Conservation (phyloP, 1,140 invertebrate species). For the Bactericera cockerelli region DNA sequence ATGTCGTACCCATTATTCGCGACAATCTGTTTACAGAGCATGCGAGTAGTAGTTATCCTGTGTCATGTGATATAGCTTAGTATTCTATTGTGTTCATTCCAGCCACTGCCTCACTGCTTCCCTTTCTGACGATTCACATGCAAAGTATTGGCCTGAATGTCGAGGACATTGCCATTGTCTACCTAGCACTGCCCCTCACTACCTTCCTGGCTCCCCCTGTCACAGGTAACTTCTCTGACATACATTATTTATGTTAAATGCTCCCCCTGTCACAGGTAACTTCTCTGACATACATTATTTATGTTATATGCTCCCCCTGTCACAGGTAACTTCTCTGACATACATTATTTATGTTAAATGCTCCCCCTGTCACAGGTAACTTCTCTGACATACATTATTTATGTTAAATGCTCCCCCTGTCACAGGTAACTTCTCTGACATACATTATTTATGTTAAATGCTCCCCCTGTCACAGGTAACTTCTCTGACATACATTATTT, state of each 20-base stretch:
- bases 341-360: slow-evolving; percentile 60
- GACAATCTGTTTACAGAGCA: too few species aligned
- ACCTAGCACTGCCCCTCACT: slow-evolving; percentile 62
- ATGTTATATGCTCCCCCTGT: slow-evolving; percentile 62
- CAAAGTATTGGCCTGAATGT: slow-evolving; percentile 67
- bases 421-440: too few species aligned
- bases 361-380: slow-evolving; percentile 57
- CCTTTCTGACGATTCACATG: slow-evolving; percentile 76
- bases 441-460: too few species aligned
- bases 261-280: slow-evolving; percentile 57
- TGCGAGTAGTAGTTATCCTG: not conserved
- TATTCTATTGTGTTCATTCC: slow-evolving; percentile 24
- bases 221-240: slow-evolving; percentile 58
- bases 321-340: slow-evolving; percentile 59
- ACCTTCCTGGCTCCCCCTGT: slow-evolving; percentile 63
- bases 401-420: too few species aligned
- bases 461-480: too few species aligned
- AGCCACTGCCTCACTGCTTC: slow-evolving; percentile 62
- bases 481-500: too few species aligned
- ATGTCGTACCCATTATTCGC: too few species aligned
- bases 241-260: slow-evolving; percentile 63
- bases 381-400: too few species aligned
- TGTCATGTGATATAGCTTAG: not conserved
- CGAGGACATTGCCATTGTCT: slow-evolving; percentile 68
- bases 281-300: slow-evolving; percentile 56